These are phyloP conservation scores for Ictidomys tridecemlineatus DNA, from an alignment of 2,113 vertebrate genomes.

Conservation along the genomic window DNA sequence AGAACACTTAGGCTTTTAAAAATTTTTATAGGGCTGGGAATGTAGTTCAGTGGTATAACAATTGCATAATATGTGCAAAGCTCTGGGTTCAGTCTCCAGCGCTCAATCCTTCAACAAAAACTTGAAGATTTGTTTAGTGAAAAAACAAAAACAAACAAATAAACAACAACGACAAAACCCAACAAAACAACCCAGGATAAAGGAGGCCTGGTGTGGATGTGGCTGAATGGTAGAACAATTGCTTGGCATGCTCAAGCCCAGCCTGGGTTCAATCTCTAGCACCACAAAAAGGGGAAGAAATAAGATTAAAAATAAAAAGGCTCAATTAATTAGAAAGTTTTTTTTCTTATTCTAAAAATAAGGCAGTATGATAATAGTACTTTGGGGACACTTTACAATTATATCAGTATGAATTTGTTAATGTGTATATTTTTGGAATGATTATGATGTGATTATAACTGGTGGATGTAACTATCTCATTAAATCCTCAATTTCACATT, in stretches of 20 bases:
- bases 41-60: no score
- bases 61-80: no score
- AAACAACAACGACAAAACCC: no score
- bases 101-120: no score
- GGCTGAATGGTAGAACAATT: no score
- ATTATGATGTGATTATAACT: background rate
- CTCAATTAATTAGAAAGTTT: background rate
- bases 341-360: slow-evolving; percentile 61
- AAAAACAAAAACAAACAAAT: no score
- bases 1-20: slow-evolving; percentile 41
- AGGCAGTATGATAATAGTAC: background rate
- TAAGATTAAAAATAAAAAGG: background rate
- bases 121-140: slow-evolving; percentile 3
- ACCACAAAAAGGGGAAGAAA: background rate
- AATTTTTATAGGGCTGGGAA: background rate
- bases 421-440: background rate
- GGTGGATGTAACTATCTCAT: background rate
- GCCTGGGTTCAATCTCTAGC: no score
- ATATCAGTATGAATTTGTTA: slow-evolving; percentile 2
- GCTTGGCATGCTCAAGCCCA: no score
- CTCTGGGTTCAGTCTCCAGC: no score
- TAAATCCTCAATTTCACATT: background rate
- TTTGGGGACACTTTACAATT: slow-evolving; percentile 6
- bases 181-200: no score
- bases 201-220: no score